These are phyloP conservation scores for Melanotus villosus DNA, from an alignment of 2,888 invertebrate species.

Conservation along the genomic window DNA sequence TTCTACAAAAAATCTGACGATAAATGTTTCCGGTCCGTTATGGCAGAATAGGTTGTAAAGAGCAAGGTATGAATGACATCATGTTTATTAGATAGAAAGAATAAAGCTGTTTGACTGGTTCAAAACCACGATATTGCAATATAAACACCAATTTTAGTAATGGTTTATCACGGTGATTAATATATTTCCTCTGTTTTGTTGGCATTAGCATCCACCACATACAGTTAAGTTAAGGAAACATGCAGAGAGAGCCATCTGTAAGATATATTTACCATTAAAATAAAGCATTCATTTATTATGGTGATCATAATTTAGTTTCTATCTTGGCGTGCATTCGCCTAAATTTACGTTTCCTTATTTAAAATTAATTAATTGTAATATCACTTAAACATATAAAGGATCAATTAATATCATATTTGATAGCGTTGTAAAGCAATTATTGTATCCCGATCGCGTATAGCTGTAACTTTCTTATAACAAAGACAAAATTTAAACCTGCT, in stretches of 20 bases:
- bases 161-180: conserved; percentile 37
- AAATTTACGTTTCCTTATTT: no score
- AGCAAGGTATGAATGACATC: conserved; percentile 53
- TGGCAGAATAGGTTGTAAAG: conserved; percentile 46
- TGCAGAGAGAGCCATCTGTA: neutral
- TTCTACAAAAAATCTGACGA: conserved; percentile 46
- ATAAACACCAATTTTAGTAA: conserved; percentile 47
- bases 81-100: conserved; percentile 43
- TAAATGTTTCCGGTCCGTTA: conserved; percentile 55
- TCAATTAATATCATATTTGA: no score
- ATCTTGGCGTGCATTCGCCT: no score
- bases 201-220: conserved; percentile 24
- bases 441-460: no score
- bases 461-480: no score
- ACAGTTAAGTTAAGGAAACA: neutral
- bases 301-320: no score
- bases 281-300: no score
- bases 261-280: neutral
- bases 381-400: no score
- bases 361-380: no score
- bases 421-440: no score
- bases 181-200: conserved; percentile 25
- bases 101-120: conserved; percentile 51
- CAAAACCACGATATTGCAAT: conserved; percentile 43
- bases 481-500: no score